Evolutionary conservation across 2,113 vertebrate genomes (phyloP).

Genomic region (Clupea harengus): DNA sequence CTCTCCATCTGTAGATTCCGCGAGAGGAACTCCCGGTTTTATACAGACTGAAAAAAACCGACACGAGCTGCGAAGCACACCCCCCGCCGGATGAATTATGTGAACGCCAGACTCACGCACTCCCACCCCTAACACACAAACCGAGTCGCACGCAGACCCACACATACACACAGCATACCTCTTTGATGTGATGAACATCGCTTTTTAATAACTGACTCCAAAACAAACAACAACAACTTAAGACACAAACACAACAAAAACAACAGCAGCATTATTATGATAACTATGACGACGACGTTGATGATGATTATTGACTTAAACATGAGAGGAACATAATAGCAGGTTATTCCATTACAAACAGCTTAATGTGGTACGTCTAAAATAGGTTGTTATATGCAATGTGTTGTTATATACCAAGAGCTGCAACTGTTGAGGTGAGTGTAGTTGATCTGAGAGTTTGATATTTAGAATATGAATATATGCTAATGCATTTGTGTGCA

Average conservation of each 20-base stretch:
- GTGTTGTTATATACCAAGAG: too few species aligned
- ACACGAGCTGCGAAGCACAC: conserved; percentile 79
- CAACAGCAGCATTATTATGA: not conserved
- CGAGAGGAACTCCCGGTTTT: conserved; percentile 74
- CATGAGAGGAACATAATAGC: not conserved
- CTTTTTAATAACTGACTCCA: not conserved
- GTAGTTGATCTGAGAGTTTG: too few species aligned
- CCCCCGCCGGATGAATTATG: conserved; percentile 72
- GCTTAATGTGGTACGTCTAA: not conserved
- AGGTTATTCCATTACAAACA: not conserved
- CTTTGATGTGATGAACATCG: not conserved
- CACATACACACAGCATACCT: not conserved
- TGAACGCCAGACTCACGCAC: conserved; percentile 35
- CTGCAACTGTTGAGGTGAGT: too few species aligned
- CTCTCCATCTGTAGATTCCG: conserved; percentile 73
- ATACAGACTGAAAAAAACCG: conserved; percentile 73
- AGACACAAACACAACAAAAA: not conserved
- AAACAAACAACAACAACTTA: not conserved
- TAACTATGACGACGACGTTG: not conserved
- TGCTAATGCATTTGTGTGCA: not conserved
- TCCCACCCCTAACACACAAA: conserved; percentile 13
- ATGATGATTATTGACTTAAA: not conserved
- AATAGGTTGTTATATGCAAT: too few species aligned
- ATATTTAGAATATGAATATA: too few species aligned
- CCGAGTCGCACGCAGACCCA: not conserved